Conservation (phyloP, 2,797 vertebrate genomes). For the Pipistrellus nathusii region DNA sequence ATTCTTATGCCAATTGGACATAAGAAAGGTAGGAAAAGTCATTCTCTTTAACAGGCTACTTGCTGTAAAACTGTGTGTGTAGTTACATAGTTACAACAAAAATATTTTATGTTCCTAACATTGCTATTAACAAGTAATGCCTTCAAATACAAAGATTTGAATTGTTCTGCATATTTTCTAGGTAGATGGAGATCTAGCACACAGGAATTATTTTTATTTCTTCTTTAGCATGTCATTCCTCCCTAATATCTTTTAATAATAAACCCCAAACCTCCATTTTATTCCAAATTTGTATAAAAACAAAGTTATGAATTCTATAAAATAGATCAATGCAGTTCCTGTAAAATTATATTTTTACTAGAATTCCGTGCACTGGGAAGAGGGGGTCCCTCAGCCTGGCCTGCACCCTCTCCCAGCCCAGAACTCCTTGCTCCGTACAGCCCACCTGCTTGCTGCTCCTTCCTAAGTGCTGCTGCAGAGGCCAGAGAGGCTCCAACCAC, state of each 20-base stretch:
- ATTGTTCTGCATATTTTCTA: not conserved
- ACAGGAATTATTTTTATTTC: not conserved
- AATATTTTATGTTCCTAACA: not conserved
- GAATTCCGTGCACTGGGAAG: no score
- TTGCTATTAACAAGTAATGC: not conserved
- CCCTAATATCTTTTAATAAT: conserved; percentile 32
- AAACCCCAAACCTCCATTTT: not conserved
- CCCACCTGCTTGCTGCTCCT: no score
- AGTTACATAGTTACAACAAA: not conserved
- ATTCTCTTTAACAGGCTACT: not conserved
- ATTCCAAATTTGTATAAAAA: conserved; percentile 31
- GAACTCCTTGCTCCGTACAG: no score
- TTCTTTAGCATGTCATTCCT: not conserved
- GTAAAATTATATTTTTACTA: not conserved
- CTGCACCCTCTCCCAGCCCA: no score
- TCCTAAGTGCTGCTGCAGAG: no score
- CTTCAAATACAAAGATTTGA: conserved; percentile 4
- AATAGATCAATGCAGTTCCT: not conserved
- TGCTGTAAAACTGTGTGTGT: not conserved
- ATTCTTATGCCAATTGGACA: not conserved
- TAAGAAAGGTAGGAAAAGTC: not conserved
- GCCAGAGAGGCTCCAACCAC: no score
- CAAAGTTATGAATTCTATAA: conserved; percentile 3
- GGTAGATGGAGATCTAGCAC: not conserved
- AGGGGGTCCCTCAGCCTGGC: no score